These are phyloP conservation scores for Cheirogaleus major DNA, from an alignment of 2,797 vertebrate species.

Conservation along the genomic window DNA sequence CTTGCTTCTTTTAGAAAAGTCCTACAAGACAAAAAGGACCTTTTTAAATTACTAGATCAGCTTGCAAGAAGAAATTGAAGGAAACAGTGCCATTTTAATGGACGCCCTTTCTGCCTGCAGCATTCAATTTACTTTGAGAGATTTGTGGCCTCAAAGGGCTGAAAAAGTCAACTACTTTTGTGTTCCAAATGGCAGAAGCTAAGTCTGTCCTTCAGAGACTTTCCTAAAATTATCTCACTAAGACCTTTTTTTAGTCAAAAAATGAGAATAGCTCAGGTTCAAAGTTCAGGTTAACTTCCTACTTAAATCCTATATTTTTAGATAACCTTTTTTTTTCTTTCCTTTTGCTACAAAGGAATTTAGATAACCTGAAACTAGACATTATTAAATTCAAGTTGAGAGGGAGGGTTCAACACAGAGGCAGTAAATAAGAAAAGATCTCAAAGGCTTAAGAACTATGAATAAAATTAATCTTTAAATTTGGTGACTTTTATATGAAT, in stretches of 20 bases:
- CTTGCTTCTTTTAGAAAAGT: background rate
- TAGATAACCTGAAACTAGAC: background rate
- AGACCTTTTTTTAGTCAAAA: background rate
- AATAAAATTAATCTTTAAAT: background rate
- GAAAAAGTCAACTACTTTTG: background rate
- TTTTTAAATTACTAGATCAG: background rate
- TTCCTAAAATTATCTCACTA: background rate
- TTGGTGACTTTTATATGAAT: background rate
- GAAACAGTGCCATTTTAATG: background rate
- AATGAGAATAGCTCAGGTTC: background rate
- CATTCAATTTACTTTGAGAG: background rate
- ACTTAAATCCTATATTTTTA: background rate
- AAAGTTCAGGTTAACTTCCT: background rate
- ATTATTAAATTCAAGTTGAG: background rate
- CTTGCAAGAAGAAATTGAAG: background rate
- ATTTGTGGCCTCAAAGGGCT: background rate
- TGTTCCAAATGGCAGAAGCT: background rate
- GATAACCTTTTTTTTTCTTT: background rate
- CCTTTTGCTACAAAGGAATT: background rate
- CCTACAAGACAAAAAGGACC: background rate
- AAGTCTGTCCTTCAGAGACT: background rate
- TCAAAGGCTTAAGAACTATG: background rate
- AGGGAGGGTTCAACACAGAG: background rate
- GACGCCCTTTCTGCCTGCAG: background rate
- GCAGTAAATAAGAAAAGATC: background rate